A percentile compares a stretch with the other conserved stretches of the same genome.
These are phyloP conservation scores for Bubo scandiacus DNA, from an alignment of 2,113 vertebrate species.

Conservation along the genomic window DNA sequence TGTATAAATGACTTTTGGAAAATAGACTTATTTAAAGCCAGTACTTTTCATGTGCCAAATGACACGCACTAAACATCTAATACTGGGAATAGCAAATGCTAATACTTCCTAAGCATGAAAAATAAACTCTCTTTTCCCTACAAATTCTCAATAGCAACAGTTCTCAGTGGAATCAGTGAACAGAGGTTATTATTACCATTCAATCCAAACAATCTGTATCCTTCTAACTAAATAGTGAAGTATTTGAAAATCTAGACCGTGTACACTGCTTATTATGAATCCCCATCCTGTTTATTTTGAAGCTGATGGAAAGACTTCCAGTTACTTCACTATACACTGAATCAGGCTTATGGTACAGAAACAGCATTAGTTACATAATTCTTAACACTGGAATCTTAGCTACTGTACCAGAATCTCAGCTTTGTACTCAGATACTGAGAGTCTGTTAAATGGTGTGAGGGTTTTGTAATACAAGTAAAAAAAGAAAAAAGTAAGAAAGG, in stretches of 20 bases:
- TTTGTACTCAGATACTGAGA: not conserved
- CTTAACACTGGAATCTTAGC: not conserved
- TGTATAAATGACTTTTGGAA: not conserved
- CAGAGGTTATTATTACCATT: not conserved
- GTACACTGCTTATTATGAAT: not conserved
- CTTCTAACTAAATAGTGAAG: not conserved
- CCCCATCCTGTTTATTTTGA: not conserved
- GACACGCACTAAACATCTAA: not conserved
- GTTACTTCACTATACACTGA: not conserved
- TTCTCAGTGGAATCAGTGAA: not conserved
- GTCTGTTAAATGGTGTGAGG: not conserved
- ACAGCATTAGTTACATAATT: not conserved
- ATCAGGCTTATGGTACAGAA: not conserved
- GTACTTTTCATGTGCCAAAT: conserved; percentile 23
- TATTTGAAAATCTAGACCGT: not conserved
- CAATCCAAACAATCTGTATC: not conserved
- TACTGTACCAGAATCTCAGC: not conserved
- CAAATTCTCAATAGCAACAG: not conserved
- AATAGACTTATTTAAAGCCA: conserved; percentile 12
- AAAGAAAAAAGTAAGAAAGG: not conserved
- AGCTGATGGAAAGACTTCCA: not conserved
- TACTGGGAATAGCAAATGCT: not conserved
- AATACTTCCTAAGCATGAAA: not conserved
- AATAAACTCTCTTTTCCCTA: not conserved
- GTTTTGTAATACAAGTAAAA: not conserved